Conservation (phyloP, 2,797 vertebrate genomes). For the Dendrocincla fuliginosa region DNA sequence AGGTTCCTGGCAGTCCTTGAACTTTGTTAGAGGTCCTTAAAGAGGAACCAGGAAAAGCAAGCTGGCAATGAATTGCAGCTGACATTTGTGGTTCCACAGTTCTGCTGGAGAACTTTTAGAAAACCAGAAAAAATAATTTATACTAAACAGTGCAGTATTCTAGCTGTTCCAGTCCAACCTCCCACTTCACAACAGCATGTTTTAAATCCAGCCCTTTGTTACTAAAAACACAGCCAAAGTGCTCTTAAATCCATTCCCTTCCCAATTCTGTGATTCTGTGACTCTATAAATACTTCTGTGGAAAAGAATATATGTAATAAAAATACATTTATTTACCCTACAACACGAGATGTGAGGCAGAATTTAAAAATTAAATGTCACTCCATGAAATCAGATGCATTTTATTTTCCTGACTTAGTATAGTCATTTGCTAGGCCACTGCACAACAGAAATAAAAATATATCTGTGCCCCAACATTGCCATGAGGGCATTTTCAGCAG, state of each 20-base stretch:
- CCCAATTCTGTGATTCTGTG: background rate
- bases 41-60: background rate
- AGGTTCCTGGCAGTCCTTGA: background rate
- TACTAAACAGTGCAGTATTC: background rate
- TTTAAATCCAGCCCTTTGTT: background rate
- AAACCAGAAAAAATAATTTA: background rate
- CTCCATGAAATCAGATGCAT: background rate
- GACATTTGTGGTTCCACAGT: background rate
- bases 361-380: background rate
- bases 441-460: background rate
- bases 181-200: background rate
- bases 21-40: background rate
- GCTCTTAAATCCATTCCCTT: background rate
- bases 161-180: background rate
- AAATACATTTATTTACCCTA: background rate
- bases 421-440: background rate
- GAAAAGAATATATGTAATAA: background rate
- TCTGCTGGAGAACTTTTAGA: background rate
- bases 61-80: background rate
- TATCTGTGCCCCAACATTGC: background rate
- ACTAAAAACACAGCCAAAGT: background rate
- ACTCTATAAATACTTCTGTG: background rate
- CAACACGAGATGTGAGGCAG: fast-evolving
- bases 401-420: background rate
- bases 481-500: background rate